Evolutionary conservation across 2,113 vertebrate genomes (phyloP), one percentile per base, ranked within the genome.

Genomic region (Gracilinanus agilis): DNA sequence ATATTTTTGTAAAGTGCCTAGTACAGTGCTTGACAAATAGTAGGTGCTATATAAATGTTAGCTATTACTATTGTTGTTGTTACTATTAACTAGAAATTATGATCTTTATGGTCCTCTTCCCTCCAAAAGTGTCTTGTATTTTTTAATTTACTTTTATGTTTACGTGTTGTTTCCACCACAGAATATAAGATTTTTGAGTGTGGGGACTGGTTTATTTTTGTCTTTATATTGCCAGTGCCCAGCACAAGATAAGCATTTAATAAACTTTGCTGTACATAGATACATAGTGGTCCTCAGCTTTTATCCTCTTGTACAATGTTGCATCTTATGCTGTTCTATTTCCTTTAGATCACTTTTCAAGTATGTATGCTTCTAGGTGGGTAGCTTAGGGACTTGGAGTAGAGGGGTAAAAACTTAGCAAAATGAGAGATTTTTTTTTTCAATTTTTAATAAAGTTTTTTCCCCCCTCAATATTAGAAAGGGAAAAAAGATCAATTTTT

Each of bases 341-440:
- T 55, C 90, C 40, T 93, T 67, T 90, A 44, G 54, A 90, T 89
- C 55, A 24, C 34, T 40, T 89, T 55, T 94, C 29, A 44, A 88
- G 24, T 3, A 1, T 92, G n/a, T 75, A 24, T 54, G 9, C 67
- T 93, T 29, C 56, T 55, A 88, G 92, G 7, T 40, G 90, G 40
- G 23, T 34, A 23, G 23, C 89, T 96, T 94, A 75, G 53, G 53
- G 34, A 54, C 89, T 34, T 49, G 13, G 16, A 55, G 49, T 53
- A 75, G 2, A 56, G 44, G 19, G 54, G 34, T 75, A 83, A 83
- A 83, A 83, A 55, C 34, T n/a, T 91, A 94, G 58, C 29, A 93
- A 96, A 95, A 94, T 49, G 25, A 90, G 49, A 67, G 55, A 55
- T 23, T 40, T 88, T 90, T 5, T n/a, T 49, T 67, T 96, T 93